Conservation (phyloP, 2,888 invertebrate species). For the Pseudeuparius sepicola region DNA sequence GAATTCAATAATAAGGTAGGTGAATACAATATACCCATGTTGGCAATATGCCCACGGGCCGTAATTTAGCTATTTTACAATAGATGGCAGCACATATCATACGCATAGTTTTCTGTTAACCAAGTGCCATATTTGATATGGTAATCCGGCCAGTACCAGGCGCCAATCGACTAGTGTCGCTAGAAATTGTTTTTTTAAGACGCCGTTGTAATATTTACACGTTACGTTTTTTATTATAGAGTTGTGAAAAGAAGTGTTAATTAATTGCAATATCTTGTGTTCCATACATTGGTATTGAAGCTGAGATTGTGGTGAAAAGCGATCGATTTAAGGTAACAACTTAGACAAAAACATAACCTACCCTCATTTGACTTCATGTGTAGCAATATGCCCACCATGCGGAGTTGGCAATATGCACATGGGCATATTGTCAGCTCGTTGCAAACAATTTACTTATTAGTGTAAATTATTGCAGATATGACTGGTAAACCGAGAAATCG, state of each 20-base stretch:
- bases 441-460: constrained; percentile 4
- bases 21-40: constrained; percentile 1
- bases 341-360: no score
- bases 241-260: no score
- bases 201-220: no score
- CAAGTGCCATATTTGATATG: neutral
- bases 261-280: no score
- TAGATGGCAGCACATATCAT: constrained; percentile 1
- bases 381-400: constrained; percentile 12
- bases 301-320: no score
- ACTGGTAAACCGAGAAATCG: constrained; percentile 12
- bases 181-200: neutral
- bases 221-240: no score
- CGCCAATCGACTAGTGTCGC: constrained; percentile 1
- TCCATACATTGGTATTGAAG: no score
- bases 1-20: no score
- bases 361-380: constrained; percentile 10
- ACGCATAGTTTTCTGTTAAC: neutral
- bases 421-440: no score
- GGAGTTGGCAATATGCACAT: constrained; percentile 10
- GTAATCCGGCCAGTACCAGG: neutral
- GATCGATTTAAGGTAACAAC: no score
- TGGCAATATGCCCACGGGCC: no score
- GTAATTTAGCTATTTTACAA: constrained; percentile 1
- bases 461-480: constrained; percentile 12